Evolutionary conservation across 2,888 invertebrate genomes (phyloP).

Genomic region (Boloria selene): DNA sequence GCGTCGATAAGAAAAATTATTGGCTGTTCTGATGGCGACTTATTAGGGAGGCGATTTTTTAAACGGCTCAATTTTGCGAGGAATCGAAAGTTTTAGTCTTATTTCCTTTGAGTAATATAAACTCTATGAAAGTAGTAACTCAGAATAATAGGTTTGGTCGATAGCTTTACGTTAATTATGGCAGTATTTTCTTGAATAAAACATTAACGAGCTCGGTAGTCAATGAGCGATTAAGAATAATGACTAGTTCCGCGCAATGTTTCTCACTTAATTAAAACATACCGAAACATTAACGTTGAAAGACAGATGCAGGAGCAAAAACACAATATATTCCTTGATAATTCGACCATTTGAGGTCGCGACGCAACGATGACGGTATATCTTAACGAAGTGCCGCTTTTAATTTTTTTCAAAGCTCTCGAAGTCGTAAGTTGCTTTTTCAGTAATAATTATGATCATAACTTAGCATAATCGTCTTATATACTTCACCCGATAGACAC

Average conservation of each 20-base stretch:
- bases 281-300: constrained; percentile 51
- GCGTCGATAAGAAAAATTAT: constrained; percentile 73
- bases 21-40: constrained; percentile 58
- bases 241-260: constrained; percentile 54
- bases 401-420: constrained; percentile 50
- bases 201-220: constrained; percentile 42
- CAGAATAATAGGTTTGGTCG: constrained; percentile 18
- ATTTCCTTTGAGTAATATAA: neutral
- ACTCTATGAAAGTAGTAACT: constrained; percentile 4
- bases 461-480: constrained; percentile 55
- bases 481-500: constrained; percentile 47
- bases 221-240: constrained; percentile 58
- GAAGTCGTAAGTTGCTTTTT: constrained; percentile 49
- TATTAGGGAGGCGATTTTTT: constrained; percentile 60
- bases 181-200: constrained; percentile 35
- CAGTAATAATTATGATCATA: constrained; percentile 47
- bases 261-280: constrained; percentile 74
- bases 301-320: constrained; percentile 67
- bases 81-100: neutral
- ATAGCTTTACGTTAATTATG: constrained; percentile 25
- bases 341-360: constrained; percentile 54
- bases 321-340: constrained; percentile 56
- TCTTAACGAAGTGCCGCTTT: constrained; percentile 51
- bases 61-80: constrained; percentile 67
- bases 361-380: constrained; percentile 45